Evolutionary conservation across 2,797 vertebrate species (phyloP).

Genomic region (Protonibea diacanthus): DNA sequence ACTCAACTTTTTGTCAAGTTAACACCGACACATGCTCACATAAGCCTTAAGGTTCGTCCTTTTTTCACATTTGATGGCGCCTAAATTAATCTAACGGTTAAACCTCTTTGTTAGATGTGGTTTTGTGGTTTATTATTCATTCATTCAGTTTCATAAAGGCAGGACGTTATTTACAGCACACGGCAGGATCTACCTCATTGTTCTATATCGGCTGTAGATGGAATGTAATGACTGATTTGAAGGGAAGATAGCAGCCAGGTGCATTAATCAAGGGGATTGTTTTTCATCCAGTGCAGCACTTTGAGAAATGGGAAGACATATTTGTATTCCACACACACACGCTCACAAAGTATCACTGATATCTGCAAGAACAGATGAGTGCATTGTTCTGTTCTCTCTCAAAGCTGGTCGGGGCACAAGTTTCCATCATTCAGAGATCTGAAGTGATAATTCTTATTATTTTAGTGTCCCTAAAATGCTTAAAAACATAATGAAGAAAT

Average conservation of each 20-base stretch:
- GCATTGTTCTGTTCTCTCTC: constrained; percentile 7
- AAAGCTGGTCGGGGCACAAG: background rate
- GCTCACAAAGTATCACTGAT: background rate
- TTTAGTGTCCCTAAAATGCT: constrained; percentile 2
- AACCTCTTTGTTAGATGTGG: background rate
- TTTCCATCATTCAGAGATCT: background rate
- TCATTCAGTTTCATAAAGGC: background rate
- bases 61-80: background rate
- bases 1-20: too few species aligned
- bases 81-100: background rate
- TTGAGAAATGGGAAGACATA: constrained; percentile 6
- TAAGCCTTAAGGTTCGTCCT: background rate
- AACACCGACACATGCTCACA: background rate
- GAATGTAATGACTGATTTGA: constrained; percentile 3
- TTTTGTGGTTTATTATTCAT: background rate
- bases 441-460: background rate
- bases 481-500: background rate
- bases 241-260: background rate
- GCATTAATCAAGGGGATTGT: background rate
- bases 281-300: background rate
- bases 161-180: background rate
- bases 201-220: background rate
- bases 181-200: background rate
- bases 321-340: background rate
- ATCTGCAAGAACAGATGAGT: constrained; percentile 3